Evolutionary conservation across 2,797 vertebrate species (phyloP).

Genomic region (Enteromius unitaeniatus): DNA sequence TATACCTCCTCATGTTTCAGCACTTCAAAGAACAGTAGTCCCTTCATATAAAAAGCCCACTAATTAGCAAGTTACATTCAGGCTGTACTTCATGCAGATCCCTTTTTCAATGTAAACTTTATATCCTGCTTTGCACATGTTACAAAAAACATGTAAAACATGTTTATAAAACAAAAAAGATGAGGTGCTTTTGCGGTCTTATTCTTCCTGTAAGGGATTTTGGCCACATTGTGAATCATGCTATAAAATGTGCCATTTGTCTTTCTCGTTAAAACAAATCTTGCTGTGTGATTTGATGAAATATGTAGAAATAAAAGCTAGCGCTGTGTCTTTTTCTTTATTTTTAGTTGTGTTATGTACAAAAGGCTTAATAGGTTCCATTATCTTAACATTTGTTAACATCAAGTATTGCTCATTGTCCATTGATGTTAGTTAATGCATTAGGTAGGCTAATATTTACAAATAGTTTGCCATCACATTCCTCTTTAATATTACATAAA

Average conservation of each 20-base stretch:
- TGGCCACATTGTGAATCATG: not conserved
- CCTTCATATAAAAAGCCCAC: not conserved
- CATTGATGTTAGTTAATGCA: not conserved
- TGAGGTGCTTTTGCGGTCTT: not conserved
- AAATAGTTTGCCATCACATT: not conserved
- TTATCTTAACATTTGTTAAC: no score
- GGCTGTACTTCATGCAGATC: constrained; percentile 6
- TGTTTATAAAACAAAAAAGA: no score
- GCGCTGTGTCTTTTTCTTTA: no score
- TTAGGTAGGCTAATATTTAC: not conserved
- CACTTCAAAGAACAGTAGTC: constrained; percentile 1
- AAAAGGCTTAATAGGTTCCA: no score
- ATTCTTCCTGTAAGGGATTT: not conserved
- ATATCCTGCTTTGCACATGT: not conserved
- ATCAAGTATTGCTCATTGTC: not conserved
- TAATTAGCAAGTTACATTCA: not conserved
- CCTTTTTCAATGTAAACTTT: not conserved
- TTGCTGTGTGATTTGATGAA: no score
- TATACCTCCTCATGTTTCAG: not conserved
- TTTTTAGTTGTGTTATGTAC: no score
- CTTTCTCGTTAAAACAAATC: no score
- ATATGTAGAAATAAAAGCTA: no score
- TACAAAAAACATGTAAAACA: not conserved
- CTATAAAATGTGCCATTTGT: no score
- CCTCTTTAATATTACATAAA: not conserved